Evolutionary conservation across 2,888 invertebrate species (phyloP), one percentile per base, ranked within the genome.

Genomic region (Syrphus vitripennis): DNA sequence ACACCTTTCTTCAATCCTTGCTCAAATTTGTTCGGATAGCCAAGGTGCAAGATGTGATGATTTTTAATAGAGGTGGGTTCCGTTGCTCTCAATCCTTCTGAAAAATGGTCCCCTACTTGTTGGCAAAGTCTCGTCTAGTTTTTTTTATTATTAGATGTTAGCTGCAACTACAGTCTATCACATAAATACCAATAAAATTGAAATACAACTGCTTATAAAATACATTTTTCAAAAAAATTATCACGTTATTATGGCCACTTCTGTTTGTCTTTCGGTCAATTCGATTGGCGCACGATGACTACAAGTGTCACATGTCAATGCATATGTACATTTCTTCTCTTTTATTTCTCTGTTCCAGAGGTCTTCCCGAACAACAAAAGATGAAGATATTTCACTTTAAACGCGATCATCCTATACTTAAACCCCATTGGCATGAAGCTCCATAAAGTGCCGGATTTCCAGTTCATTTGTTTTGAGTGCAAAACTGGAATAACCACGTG

Each of bases 391-490:
- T 83, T 57, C 37, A 74, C 59, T 72, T 55, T 10, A 79, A 83
- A 61, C 74, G 55, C 79, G 69, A 83, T 79, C 79, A 45, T 24
- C 70, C 26, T 55, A 19, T 48, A 29, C n/a, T n/a, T 48, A 61
- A 31, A 0, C 19, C 24, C 19, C 34, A n/a, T n/a, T 5, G 6
- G 31, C 45, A n/a, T n/a, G n/a, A n/a, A 70, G 16, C 24, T 34
- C 37, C 67, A 5, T 40, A 40, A 26, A 31, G 40, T 10, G 19
- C 57, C 37, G 34, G 14, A 59, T 59, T 34, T 0, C 21, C 83
- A 63, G 70, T 80, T 75, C 79, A 83, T 83, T 83, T 83, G 83
- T 83, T 83, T 83, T 83, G 75, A 69, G 40, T 57, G 57, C 75
- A 70, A 70, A 83, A 74, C 80, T 79, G 83, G 75, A 83, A 65